Conservation (phyloP, 1,140 invertebrate species). For the Ephestia elutella region DNA sequence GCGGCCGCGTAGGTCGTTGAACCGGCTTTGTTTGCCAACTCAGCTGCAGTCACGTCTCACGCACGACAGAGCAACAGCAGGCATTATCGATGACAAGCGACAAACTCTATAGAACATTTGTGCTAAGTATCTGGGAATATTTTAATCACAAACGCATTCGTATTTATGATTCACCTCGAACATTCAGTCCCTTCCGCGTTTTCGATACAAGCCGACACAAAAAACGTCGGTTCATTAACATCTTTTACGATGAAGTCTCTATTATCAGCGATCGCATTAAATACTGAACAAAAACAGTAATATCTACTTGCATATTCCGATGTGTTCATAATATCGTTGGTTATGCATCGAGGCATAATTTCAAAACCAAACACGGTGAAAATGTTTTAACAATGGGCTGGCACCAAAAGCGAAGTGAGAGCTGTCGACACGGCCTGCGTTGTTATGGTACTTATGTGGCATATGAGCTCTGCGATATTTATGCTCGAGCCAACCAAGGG, state of each 20-base stretch:
- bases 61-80: conserved; percentile 32
- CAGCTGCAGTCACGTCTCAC: conserved; percentile 50
- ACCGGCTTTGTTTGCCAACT: conserved; percentile 72
- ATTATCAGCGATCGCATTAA: not conserved
- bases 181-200: not conserved
- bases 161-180: not conserved
- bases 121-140: conserved; percentile 2
- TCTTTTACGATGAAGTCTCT: not conserved
- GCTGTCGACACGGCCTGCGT: conserved; percentile 24
- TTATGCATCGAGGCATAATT: conserved; percentile 15
- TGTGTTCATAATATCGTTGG: not conserved
- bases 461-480: conserved; percentile 12
- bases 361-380: conserved; percentile 38
- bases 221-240: not conserved
- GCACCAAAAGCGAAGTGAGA: conserved; percentile 47
- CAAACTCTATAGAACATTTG: conserved; percentile 10
- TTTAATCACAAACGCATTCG: not conserved
- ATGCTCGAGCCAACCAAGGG: not conserved
- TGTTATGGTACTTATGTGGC: conserved; percentile 37
- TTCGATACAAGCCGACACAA: not conserved
- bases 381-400: conserved; percentile 43
- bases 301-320: not conserved
- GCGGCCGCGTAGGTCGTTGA: conserved; percentile 64
- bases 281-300: not conserved
- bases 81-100: conserved; percentile 46